Conservation (phyloP, 1,140 invertebrate genomes). For the Bombus superbus region DNA sequence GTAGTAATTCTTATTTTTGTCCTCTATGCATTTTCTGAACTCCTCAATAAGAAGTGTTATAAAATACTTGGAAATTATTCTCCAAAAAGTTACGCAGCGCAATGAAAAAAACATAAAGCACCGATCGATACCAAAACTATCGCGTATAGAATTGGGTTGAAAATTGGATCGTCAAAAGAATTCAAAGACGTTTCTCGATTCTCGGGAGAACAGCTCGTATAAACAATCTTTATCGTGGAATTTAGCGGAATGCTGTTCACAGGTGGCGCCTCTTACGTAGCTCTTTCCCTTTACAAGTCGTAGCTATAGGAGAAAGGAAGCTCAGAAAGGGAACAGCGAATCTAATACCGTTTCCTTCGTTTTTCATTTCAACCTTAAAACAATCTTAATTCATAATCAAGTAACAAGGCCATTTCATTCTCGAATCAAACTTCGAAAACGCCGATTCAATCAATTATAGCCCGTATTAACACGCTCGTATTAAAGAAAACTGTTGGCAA, state of each 20-base stretch:
- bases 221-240: not conserved
- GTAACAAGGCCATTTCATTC: not conserved
- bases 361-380: not conserved
- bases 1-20: not conserved
- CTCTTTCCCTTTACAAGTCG: not conserved
- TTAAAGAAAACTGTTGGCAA: no score
- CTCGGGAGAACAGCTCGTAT: no score
- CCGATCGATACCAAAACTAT: not conserved
- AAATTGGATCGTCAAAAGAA: not conserved
- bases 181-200: no score
- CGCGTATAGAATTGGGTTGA: not conserved
- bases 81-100: not conserved
- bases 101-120: not conserved
- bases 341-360: no score
- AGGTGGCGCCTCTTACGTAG: not conserved
- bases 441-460: not conserved
- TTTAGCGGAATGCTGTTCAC: not conserved
- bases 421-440: not conserved
- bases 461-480: no score
- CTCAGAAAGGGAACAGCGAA: not conserved
- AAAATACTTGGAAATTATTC: not conserved
- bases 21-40: not conserved
- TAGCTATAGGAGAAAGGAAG: not conserved
- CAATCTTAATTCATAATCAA: not conserved
- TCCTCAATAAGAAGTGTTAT: not conserved